Conservation (phyloP, 2,888 invertebrate genomes). For the Acanthosoma haemorrhoidale region DNA sequence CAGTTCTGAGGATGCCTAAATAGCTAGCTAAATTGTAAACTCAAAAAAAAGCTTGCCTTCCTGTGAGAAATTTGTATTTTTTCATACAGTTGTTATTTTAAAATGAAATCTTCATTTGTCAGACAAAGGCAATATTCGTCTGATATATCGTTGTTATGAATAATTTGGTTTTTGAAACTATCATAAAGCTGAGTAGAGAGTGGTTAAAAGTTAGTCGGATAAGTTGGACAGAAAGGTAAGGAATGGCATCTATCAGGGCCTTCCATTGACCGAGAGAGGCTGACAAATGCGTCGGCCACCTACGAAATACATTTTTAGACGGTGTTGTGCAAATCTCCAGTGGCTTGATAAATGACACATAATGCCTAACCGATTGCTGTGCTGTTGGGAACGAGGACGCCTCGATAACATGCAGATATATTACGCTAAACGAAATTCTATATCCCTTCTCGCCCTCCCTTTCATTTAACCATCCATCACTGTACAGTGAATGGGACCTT, state of each 20-base stretch:
- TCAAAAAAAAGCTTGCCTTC: too few species aligned
- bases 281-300: slow-evolving; percentile 3
- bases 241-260: neutral
- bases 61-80: too few species aligned
- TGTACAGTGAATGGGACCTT: slow-evolving; percentile 34
- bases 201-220: too few species aligned
- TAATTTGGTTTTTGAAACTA: too few species aligned
- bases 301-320: slow-evolving; percentile 27
- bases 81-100: too few species aligned
- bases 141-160: too few species aligned
- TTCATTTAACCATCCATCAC: slow-evolving; percentile 37
- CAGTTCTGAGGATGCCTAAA: too few species aligned
- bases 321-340: slow-evolving; percentile 20
- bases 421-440: slow-evolving; percentile 39
- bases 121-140: too few species aligned
- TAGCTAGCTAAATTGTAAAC: too few species aligned
- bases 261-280: neutral
- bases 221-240: too few species aligned
- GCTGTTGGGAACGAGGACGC: slow-evolving; percentile 29
- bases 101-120: too few species aligned
- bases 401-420: slow-evolving; percentile 39
- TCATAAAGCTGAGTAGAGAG: too few species aligned
- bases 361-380: slow-evolving; percentile 38
- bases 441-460: slow-evolving; percentile 29
- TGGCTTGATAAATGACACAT: slow-evolving; percentile 38